These are phyloP conservation scores for Brenthis ino DNA, from an alignment of 2,888 invertebrate genomes.

Conservation along the genomic window DNA sequence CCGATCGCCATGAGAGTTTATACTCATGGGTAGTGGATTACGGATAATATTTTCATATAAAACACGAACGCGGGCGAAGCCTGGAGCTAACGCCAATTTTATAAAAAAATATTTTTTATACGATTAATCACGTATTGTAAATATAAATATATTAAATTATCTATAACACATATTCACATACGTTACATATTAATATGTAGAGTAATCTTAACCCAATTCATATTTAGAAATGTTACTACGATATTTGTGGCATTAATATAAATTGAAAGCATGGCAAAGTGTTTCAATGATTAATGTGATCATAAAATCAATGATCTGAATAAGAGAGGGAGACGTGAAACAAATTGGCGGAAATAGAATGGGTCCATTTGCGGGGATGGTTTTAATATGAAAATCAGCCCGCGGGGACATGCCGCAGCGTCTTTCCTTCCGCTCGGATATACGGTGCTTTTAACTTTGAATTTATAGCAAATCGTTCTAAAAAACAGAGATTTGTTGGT, in stretches of 20 bases:
- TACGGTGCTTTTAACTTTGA: neutral
- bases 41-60: no score
- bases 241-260: neutral
- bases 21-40: no score
- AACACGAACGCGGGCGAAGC: no score
- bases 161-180: no score
- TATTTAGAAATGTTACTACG: neutral
- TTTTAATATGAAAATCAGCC: slow-evolving; percentile 73
- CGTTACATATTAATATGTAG: no score
- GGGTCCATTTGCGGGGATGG: slow-evolving; percentile 67
- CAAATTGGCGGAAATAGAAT: slow-evolving; percentile 56
- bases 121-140: no score
- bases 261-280: neutral
- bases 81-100: no score
- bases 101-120: no score
- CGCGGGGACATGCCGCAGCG: slow-evolving; percentile 47
- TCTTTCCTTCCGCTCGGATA: slow-evolving; percentile 15
- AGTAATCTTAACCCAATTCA: neutral
- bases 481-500: neutral
- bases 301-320: slow-evolving; percentile 52
- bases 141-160: no score
- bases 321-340: slow-evolving; percentile 50
- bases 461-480: neutral
- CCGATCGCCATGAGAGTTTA: no score
- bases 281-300: slow-evolving; percentile 8